Evolutionary conservation across 2,888 invertebrate genomes (phyloP), one percentile per base, ranked within the genome.

Genomic region (Itoplectis maculator): DNA sequence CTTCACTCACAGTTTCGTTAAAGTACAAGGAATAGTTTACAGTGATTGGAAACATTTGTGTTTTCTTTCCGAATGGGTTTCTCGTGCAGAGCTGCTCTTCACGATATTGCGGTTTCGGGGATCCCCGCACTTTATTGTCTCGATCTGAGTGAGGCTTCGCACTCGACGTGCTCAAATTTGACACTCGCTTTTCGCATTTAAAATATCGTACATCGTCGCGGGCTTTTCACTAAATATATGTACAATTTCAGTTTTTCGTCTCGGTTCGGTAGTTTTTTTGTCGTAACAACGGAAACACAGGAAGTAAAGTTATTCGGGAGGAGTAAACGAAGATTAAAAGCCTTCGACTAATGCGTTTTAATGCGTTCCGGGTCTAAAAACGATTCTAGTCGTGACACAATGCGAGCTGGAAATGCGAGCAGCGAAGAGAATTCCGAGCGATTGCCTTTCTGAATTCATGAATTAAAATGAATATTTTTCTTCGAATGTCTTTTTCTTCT

Each of bases 21-120:
- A 81, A 86, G 77, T 82, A 84, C 82, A 83, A 85, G 83, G 83
- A 83, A 86, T 86, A 85, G 83, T 85, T 85, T 84, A 84, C 84
- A 87, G 79, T 84, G 83, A 86, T 81, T 78, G 83, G 84, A 88
- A 87, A 84, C 82, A 85, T 80, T 74, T 84, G 78, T 85, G 69
- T 74, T 79, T 63, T 81, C 79, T 63, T 49, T 49, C 37, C 72
- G 49, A 61, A 61, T 73, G 56, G 45, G 72, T 61, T 61, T 59
- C 37, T 40, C 61, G 47, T 18, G 29, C 35, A 45, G 56, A 40
- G 29, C 13, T 54, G 54, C 2, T 51, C 9, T n/a, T 56, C 45
- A 45, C 72, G 72, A 72, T 72, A 47, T 45, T 70, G 76, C 51
- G 63, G 23, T 56, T 78, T 54, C 35, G 49, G 54, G 68, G 59